Evolutionary conservation across 2,797 vertebrate genomes (phyloP), one percentile per base, ranked within the genome.

Genomic region (Mormyrops boulengeri): DNA sequence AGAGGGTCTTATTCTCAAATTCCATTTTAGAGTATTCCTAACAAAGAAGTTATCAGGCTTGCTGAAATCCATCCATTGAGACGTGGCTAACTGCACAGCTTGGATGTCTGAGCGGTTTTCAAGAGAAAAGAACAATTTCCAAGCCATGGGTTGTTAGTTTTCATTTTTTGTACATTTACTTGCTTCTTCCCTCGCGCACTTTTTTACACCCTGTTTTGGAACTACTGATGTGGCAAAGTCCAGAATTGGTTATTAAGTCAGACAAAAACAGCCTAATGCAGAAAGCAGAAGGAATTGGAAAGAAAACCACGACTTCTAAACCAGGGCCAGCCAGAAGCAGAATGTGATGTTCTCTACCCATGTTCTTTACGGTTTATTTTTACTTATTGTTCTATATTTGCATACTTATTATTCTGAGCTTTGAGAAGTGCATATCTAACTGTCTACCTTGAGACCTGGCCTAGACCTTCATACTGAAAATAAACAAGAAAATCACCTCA

Each of bases 1-100:
- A 87, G 50, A 7, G 30, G 30, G 26, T 87, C 26, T 50, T 26
- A 38, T 11, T 41, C 17, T 87, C 34, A 57, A 17, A 17, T 87
- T 87, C 93, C 93, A 94, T 92, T 94, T 91, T 92, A 92, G 91
- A 94, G 93, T 95, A 95, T 95, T 92, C 94, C 90, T 92, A 93
- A 91, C 92, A 91, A 91, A 91, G 93, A 94, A 95, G 90, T 92
- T 94, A 95, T 95, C 94, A 94, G 93, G 93, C 88, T 91, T 91
- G 92, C 92, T 90, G 90, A 92, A 95, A 95, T 96, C 95, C 95
- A 96, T 96, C 95, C 95, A 90, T 88, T 90, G 92, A 94, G 94
- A 94, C 92, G 90, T 91, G 91, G 93, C 94, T 95, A 93, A 30
- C 30, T 95, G 95, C 94, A 92, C 8, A 91, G 94, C 93, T 95